Evolutionary conservation across 2,113 vertebrate species (phyloP), one percentile per base, ranked within the genome.

Genomic region (Porphyrio hochstetteri): DNA sequence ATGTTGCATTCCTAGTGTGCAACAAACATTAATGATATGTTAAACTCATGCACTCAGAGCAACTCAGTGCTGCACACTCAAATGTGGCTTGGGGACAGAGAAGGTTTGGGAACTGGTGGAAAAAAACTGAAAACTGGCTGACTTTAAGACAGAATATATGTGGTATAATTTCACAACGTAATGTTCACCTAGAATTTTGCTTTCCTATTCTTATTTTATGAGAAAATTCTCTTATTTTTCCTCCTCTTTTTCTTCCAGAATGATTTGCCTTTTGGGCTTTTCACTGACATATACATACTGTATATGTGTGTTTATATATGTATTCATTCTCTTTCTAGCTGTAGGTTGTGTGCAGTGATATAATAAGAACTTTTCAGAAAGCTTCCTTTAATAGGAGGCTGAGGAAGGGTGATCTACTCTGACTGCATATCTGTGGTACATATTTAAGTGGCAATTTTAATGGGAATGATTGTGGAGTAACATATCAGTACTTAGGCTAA

Each of bases 81-180:
- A 33, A 29, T 27, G 4, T 50, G 15, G 7, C 36, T 33, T 71
- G 27, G 10, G 5, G 31, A 59, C 36, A 88, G 19, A 63, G 11
- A 67, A 50, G 5, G 5, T 0, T 33, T 89, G n/a, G 68, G 59
- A 89, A 14, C 16, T 64, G 10, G 2, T 55, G 4, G 21, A 33
- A 72, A 31, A 82, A 63, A 48, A 1, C 5, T 0, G 0, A n/a
- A 80, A 88, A 80, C 11, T 23, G 12, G 16, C 2, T 56, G 21
- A 88, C 60, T 69, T 68, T 56, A 10, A 72, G 33, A 50, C 5
- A 68, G 18, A 64, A 52, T 31, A 36, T 5, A 29, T 23, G 38
- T 8, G 29, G 10, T 11, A 52, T 31, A 40, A 67, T 55, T 92
- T 88, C 31, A 64, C 4, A 77, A 55, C 60, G 10, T 35, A 35